phyloP scores from a whole-genome alignment of 1,140 invertebrate species.

The Drepana arcuata region DNA sequence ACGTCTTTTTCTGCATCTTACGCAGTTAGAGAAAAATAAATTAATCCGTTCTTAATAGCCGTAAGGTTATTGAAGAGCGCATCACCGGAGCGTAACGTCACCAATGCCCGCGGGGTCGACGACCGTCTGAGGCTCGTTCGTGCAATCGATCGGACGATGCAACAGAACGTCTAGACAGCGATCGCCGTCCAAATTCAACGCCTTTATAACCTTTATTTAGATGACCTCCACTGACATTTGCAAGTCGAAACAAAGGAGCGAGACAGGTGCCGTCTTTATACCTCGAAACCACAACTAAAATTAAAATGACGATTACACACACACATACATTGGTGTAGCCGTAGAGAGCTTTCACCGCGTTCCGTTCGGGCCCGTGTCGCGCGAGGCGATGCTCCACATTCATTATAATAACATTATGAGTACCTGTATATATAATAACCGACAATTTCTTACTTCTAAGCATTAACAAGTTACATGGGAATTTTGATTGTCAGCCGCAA shows the following conservation, averaged over 20 bases:
- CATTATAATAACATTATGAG: conserved; percentile 24
- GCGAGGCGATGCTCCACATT: conserved; percentile 33
- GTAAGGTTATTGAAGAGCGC: conserved; percentile 54
- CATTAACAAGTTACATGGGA: too few relatives aligned
- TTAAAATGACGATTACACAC: conserved; percentile 47
- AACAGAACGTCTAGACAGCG: conserved; percentile 67
- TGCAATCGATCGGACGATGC: conserved; percentile 68
- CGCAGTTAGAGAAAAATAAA: too few relatives aligned
- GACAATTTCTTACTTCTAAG: too few relatives aligned
- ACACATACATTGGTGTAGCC: conserved; percentile 18
- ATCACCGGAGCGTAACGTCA: conserved; percentile 68
- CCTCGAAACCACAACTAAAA: conserved; percentile 39
- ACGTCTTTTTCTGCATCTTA: too few relatives aligned
- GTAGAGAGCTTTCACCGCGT: conserved; percentile 37
- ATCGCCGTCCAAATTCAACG: conserved; percentile 54
- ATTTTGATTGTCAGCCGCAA: too few relatives aligned
- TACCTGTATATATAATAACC: too few relatives aligned
- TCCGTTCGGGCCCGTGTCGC: conserved; percentile 18
- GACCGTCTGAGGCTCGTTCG: conserved; percentile 66
- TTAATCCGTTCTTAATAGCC: too few relatives aligned
- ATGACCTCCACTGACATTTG: conserved; percentile 69
- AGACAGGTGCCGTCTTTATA: conserved; percentile 57
- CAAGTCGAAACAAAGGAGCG: conserved; percentile 63
- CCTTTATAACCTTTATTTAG: conserved; percentile 65
- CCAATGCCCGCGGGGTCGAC: conserved; percentile 65